Evolutionary conservation across 2,113 vertebrate species (phyloP).

Genomic region (Eublepharis macularius): DNA sequence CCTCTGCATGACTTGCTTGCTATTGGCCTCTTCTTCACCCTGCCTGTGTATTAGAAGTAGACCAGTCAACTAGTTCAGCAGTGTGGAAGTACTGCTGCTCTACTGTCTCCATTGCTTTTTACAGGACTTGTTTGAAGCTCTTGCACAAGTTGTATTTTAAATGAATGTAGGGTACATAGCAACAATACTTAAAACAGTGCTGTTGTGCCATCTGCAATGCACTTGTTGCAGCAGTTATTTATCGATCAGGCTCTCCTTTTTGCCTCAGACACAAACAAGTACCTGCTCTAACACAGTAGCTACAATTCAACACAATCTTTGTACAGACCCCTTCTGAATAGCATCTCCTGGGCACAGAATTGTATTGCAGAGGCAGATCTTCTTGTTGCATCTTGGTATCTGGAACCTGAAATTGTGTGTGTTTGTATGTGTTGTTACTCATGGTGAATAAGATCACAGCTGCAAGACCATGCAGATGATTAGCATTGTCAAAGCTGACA

Average conservation of each 20-base stretch:
- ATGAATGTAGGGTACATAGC: background rate
- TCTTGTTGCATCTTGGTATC: background rate
- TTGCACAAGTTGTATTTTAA: conserved; percentile 1
- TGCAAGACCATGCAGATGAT: background rate
- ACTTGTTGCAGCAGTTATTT: no score
- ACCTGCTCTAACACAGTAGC: no score
- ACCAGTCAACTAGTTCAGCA: background rate
- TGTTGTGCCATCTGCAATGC: background rate
- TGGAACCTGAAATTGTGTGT: background rate
- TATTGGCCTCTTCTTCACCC: conserved; percentile 30
- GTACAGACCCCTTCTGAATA: background rate
- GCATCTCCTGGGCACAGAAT: background rate
- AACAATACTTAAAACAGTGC: background rate
- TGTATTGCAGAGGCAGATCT: background rate
- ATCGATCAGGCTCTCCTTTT: no score
- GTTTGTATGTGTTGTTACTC: background rate
- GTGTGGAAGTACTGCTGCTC: background rate
- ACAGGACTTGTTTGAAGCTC: background rate
- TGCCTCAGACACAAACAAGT: no score
- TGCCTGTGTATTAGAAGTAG: conserved; percentile 8
- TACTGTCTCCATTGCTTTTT: conserved; percentile 5
- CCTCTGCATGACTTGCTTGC: conserved; percentile 33
- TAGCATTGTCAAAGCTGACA: background rate
- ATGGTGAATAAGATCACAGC: background rate
- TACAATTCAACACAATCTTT: background rate